Evolutionary conservation across 2,113 vertebrate species (phyloP).

Genomic region (Anarhynchus alexandrinus): DNA sequence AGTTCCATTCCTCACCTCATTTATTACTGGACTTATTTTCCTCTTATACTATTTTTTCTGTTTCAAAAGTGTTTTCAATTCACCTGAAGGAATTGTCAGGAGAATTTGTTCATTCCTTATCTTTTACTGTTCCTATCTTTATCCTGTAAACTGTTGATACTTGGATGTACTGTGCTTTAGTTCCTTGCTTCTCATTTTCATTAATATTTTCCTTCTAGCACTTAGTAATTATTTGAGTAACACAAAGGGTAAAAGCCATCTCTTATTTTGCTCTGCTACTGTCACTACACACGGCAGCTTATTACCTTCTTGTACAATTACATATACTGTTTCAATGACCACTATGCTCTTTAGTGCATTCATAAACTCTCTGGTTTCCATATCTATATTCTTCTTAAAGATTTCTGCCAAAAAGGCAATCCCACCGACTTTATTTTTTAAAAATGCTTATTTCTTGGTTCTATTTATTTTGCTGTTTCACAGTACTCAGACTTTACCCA

Average conservation of each 20-base stretch:
- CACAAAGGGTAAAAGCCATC: neutral
- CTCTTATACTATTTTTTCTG: neutral
- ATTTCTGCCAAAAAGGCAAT: neutral
- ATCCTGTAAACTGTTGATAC: neutral
- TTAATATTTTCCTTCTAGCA: neutral
- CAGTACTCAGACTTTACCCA: neutral
- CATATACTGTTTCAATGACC: neutral
- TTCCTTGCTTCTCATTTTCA: neutral
- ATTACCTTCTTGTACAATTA: neutral
- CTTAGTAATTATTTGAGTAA: neutral
- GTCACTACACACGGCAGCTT: neutral
- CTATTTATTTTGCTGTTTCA: neutral
- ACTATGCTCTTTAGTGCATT: accelerated
- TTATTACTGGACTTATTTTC: neutral
- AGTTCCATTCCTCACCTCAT: neutral
- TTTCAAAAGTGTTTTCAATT: neutral
- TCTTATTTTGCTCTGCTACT: neutral
- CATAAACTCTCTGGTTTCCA: neutral
- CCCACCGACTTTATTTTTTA: neutral
- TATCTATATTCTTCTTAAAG: neutral
- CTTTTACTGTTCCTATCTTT: neutral
- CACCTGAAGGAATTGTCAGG: neutral
- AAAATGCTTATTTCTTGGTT: neutral
- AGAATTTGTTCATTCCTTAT: neutral
- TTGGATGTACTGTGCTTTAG: neutral